A percentile compares a stretch with the other conserved stretches of the same genome.
Conservation (phyloP, 2,797 vertebrate species). For the Peromyscus melanophrys region DNA sequence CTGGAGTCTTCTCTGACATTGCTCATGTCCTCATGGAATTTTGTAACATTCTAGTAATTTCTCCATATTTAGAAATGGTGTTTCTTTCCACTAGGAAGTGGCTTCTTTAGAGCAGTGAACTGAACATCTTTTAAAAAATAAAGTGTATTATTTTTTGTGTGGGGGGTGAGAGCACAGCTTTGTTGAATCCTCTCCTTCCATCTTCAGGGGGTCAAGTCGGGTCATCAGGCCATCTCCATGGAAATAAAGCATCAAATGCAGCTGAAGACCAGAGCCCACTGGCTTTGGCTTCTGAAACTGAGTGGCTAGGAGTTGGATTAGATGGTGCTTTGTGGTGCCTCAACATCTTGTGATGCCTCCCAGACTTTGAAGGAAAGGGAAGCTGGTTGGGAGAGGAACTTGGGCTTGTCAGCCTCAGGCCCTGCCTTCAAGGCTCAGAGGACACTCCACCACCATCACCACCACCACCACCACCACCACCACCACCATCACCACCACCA, state of each 20-base stretch:
- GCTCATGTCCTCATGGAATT: constrained; percentile 7
- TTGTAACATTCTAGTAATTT: constrained; percentile 3
- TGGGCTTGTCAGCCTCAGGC: not conserved
- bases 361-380: not conserved
- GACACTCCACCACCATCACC: not conserved
- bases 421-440: not conserved
- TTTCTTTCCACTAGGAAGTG: not conserved
- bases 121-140: not conserved
- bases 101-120: not conserved
- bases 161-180: not conserved
- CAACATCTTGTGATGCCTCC: rapidly evolving
- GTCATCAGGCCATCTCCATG: too few species aligned
- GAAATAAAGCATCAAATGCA: too few species aligned
- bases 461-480: not conserved
- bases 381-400: not conserved
- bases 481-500: not conserved
- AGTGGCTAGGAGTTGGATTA: not conserved
- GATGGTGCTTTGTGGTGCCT: not conserved
- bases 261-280: not conserved
- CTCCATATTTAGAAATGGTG: constrained; percentile 33
- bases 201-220: not conserved
- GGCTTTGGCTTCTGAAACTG: constrained; percentile 6
- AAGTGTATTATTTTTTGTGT: not conserved
- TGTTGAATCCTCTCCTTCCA: not conserved
- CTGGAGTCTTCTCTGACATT: not conserved